phyloP scores from a whole-genome alignment of 2,797 vertebrate genomes.

The Ibycter americanus region DNA sequence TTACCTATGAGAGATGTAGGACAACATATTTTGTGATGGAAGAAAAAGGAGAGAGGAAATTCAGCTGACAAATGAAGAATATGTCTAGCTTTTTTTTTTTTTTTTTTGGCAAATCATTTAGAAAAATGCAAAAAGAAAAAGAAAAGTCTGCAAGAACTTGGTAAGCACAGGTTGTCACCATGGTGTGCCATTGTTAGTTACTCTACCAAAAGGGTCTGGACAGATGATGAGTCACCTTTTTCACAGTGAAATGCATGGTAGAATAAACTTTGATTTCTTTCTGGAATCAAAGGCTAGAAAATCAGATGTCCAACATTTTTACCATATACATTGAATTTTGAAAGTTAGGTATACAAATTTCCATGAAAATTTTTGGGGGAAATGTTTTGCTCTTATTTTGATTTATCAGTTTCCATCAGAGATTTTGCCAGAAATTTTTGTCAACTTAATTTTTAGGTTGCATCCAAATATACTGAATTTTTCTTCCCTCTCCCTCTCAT shows the following conservation, averaged over 20 bases:
- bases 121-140: not conserved
- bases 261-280: not conserved
- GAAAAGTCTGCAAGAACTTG: not conserved
- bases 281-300: not conserved
- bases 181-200: not conserved
- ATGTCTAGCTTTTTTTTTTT: not conserved
- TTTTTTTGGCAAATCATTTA: not conserved
- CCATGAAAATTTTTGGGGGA: not conserved
- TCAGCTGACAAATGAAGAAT: not conserved
- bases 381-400: not conserved
- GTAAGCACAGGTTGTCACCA: not conserved
- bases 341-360: not conserved
- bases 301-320: not conserved
- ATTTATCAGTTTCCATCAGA: not conserved
- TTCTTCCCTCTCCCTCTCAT: not conserved
- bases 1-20: not conserved
- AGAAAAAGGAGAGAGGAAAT: not conserved
- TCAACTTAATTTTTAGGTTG: not conserved
- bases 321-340: not conserved
- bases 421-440: not conserved
- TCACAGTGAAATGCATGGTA: not conserved
- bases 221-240: not conserved
- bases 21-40: not conserved
- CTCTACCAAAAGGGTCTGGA: not conserved
- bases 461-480: not conserved